These are phyloP conservation scores for Pseudomyrmex concolor DNA, from an alignment of 1,140 invertebrate genomes.

Conservation along the genomic window DNA sequence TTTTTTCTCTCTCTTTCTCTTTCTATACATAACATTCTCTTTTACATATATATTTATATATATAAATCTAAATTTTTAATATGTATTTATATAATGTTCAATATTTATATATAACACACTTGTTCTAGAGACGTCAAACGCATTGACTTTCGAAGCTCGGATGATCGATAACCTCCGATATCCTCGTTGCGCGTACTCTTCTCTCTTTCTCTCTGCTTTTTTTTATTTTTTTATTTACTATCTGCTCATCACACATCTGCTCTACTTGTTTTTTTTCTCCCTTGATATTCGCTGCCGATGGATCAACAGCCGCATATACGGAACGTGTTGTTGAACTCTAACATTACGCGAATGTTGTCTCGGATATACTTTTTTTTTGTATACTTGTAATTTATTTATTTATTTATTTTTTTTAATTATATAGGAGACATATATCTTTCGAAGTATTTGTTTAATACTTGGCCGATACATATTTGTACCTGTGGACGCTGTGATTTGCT, in stretches of 20 bases:
- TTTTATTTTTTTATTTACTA: slow-evolving; percentile 15
- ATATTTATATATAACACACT: slow-evolving; percentile 72
- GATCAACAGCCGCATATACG: neutral
- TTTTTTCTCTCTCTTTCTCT: slow-evolving; percentile 40
- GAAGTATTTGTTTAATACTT: slow-evolving; percentile 21
- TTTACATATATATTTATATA: slow-evolving; percentile 71
- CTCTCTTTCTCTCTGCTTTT: neutral
- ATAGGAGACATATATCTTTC: slow-evolving; percentile 18
- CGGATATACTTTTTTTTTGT: neutral
- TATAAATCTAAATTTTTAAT: slow-evolving; percentile 71
- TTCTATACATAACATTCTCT: slow-evolving; percentile 70
- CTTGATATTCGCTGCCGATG: slow-evolving; percentile 19
- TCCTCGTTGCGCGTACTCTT: slow-evolving; percentile 34
- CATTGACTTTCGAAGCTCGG: slow-evolving; percentile 54
- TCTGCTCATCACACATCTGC: neutral
- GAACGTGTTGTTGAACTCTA: neutral
- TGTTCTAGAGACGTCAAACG: slow-evolving; percentile 64
- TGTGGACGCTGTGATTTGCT: slow-evolving; percentile 7
- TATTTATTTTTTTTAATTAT: slow-evolving; percentile 5
- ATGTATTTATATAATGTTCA: slow-evolving; percentile 71
- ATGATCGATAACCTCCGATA: slow-evolving; percentile 45
- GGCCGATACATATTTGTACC: slow-evolving; percentile 34
- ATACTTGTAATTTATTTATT: too few species aligned
- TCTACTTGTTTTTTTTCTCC: neutral
- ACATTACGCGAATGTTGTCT: slow-evolving; percentile 13